phyloP scores from a whole-genome alignment of 2,888 invertebrate genomes.

The Priocnemis perturbator region DNA sequence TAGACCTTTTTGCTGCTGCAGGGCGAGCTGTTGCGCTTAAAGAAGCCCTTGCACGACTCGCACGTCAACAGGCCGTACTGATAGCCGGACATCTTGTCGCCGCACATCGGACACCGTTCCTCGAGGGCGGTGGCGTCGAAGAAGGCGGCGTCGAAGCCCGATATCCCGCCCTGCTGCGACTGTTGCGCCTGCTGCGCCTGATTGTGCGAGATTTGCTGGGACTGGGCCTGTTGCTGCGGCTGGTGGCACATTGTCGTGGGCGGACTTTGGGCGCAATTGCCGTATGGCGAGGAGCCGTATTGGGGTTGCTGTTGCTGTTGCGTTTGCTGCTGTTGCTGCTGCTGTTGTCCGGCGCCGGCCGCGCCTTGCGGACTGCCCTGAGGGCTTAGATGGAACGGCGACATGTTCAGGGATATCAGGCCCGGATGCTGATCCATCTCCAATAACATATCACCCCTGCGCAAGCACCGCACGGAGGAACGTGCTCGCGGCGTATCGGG shows the following conservation, averaged over 20 bases:
- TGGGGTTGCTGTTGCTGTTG: slow-evolving; percentile 71
- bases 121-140: slow-evolving; percentile 77
- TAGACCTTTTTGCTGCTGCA: slow-evolving; percentile 87
- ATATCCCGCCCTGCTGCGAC: slow-evolving; percentile 77
- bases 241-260: slow-evolving; percentile 70
- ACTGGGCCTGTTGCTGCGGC: slow-evolving; percentile 59
- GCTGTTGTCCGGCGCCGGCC: slow-evolving; percentile 72
- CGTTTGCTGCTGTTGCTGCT: slow-evolving; percentile 66
- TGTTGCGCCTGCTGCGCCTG: slow-evolving; percentile 78
- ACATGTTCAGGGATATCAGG: slow-evolving; percentile 92
- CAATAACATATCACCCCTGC: slow-evolving; percentile 82
- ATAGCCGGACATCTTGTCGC: slow-evolving; percentile 85
- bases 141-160: slow-evolving; percentile 78
- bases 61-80: slow-evolving; percentile 86
- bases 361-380: slow-evolving; percentile 81
- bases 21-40: slow-evolving; percentile 80
- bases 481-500: slow-evolving; percentile 49
- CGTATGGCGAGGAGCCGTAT: slow-evolving; percentile 77
- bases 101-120: slow-evolving; percentile 84
- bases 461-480: slow-evolving; percentile 50
- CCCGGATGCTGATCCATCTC: slow-evolving; percentile 91
- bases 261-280: slow-evolving; percentile 75
- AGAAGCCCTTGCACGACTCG: slow-evolving; percentile 86
- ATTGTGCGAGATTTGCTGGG: slow-evolving; percentile 55
- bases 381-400: slow-evolving; percentile 88